Evolutionary conservation across 35 echinoderm and acorn worm genomes (phyloP), one percentile per base, ranked within the genome.

Genomic region (Apostichopus parvimensis): DNA sequence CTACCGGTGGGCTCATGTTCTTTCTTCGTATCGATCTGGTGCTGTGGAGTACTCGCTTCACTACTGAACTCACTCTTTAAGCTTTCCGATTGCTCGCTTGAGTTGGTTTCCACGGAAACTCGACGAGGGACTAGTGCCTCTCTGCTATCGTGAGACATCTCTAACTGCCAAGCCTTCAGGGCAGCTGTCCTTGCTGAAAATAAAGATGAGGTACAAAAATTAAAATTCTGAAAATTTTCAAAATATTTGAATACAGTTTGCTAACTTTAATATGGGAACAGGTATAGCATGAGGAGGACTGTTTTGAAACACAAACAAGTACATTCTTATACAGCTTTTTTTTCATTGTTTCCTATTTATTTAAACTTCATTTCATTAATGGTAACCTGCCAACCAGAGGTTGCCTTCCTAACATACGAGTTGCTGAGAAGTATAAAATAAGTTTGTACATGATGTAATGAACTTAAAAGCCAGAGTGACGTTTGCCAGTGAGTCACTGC

Each of bases 131-230:
- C 75, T 18, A 91, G 22, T 4, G 89, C 57, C 25, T 91, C 89
- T 79, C 8, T 91, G 4, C 5, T 77, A 60, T 91, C 72, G 8
- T 66, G 25, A 65, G 57, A 66, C 61, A 88, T 88, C 61, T 88
- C 68, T 88, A 64, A 21, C 72, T 79, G 89, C 89, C 89, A 91
- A 25, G 89, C 89, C 59, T 91, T 79, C 13, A 91, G n/a, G 54
- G 77, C 89, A 26, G 89, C 89, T 54, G 24, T 91, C 25, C 89
- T 77, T 2, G 89, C 89, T 91, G 89, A 79, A 91, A 57, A 14
- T 90, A 59, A 53, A 55, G 13, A 23, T 60, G 7, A 61, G 12
- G 0, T 0, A 78, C 0, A 78, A 78, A 12, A 17, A 24, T 0
- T 45, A 78, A 23, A 8, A 78, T 78, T 45, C n/a, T 45, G n/a